phyloP scores from a whole-genome alignment of 2,888 invertebrate genomes.

The Leptopilina drosophilae region DNA sequence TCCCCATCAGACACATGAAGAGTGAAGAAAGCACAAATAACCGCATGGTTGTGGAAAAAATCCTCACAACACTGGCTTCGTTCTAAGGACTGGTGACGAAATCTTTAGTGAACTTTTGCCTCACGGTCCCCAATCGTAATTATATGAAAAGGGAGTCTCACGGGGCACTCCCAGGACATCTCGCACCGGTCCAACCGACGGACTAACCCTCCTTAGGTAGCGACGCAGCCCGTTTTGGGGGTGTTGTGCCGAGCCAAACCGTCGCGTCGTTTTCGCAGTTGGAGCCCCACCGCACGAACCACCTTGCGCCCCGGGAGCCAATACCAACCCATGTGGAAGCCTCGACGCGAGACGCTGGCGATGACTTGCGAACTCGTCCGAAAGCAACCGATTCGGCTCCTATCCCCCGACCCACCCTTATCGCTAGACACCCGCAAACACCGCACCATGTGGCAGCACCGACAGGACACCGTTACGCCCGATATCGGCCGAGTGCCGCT shows the following conservation, averaged over 20 bases:
- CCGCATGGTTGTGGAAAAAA: background rate
- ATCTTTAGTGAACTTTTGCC: no score
- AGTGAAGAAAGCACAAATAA: background rate
- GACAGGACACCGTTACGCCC: constrained; percentile 61
- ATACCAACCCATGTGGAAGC: constrained; percentile 76
- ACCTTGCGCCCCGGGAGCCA: constrained; percentile 76
- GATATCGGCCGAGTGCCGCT: constrained; percentile 50
- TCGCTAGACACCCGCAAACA: constrained; percentile 52
- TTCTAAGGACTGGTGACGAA: no score
- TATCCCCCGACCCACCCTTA: constrained; percentile 49
- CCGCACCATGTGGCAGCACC: constrained; percentile 71
- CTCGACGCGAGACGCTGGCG: constrained; percentile 71
- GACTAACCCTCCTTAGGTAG: constrained; percentile 74
- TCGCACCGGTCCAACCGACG: constrained; percentile 71
- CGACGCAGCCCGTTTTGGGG: constrained; percentile 73
- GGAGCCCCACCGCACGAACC: constrained; percentile 71
- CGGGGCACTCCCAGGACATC: constrained; percentile 74
- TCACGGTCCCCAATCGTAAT: constrained; percentile 13
- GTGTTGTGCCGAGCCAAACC: constrained; percentile 71
- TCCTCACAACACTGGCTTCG: background rate
- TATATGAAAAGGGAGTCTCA: constrained; percentile 51
- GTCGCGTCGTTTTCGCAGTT: constrained; percentile 68
- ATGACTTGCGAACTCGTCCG: constrained; percentile 71
- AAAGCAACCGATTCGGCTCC: constrained; percentile 64
- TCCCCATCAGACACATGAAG: background rate